Conservation (phyloP, 2,888 invertebrate species). For the Cryptocephalus moraei region DNA sequence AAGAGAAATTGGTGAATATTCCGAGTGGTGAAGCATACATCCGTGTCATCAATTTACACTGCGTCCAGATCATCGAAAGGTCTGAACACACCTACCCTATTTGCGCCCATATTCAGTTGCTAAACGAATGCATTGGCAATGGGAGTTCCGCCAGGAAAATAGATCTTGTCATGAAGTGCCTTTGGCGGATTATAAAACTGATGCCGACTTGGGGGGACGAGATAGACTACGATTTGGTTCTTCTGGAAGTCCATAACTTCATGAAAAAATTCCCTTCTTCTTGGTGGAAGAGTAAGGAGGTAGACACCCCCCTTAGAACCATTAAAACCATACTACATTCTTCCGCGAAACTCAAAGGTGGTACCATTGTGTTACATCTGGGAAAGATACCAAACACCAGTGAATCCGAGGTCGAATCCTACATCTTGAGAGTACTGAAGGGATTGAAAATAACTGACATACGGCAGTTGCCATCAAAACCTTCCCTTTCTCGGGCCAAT, state of each 20-base stretch:
- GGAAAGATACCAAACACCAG: constrained; percentile 66
- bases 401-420: constrained; percentile 78
- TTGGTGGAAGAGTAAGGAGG: constrained; percentile 76
- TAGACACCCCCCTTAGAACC: constrained; percentile 83
- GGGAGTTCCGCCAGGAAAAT: constrained; percentile 61
- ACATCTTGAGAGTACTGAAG: constrained; percentile 73
- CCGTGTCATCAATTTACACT: constrained; percentile 63
- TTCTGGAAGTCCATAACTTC: constrained; percentile 80
- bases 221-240: constrained; percentile 65
- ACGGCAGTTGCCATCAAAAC: constrained; percentile 32
- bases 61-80: constrained; percentile 65
- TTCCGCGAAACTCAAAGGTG: constrained; percentile 80
- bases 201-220: constrained; percentile 69
- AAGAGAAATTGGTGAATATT: constrained; percentile 50
- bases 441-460: constrained; percentile 42
- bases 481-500: constrained; percentile 58
- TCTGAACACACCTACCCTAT: constrained; percentile 66
- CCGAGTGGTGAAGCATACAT: constrained; percentile 57
- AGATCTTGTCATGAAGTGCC: constrained; percentile 82
- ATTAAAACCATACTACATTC: constrained; percentile 90
- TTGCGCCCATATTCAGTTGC: constrained; percentile 74
- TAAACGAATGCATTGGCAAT: constrained; percentile 75
- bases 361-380: constrained; percentile 67
- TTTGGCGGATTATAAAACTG: constrained; percentile 89
- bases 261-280: constrained; percentile 77